Conservation (phyloP, 53 echinoderm and acorn worm genomes). For the Echinometra lucunter region DNA sequence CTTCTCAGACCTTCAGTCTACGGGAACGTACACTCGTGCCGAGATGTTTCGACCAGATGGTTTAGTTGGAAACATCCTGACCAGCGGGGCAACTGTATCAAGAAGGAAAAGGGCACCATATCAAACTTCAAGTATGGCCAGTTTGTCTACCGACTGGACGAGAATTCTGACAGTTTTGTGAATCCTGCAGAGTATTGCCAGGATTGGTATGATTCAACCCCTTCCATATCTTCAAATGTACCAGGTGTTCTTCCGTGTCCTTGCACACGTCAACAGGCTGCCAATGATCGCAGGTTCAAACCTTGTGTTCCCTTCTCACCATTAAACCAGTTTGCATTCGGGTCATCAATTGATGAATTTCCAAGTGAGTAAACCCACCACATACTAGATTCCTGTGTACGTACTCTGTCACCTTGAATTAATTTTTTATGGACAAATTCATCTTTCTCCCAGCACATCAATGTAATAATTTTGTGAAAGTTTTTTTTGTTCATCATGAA, state of each 20-base stretch:
- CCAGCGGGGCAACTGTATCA: neutral
- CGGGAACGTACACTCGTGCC: constrained; percentile 36
- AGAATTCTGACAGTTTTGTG: constrained; percentile 15
- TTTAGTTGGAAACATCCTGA: constrained; percentile 3
- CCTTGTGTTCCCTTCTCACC: neutral
- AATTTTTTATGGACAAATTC: too few species aligned
- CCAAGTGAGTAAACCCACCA: constrained; percentile 26
- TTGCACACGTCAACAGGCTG: constrained; percentile 39
- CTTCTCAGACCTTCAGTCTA: constrained; percentile 43
- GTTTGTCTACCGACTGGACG: constrained; percentile 56
- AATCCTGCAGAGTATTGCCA: constrained; percentile 64
- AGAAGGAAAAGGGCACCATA: neutral
- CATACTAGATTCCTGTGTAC: neutral
- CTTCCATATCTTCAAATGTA: neutral
- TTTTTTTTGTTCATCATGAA: too few species aligned
- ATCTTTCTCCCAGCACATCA: too few species aligned
- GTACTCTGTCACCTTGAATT: too few species aligned
- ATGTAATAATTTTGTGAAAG: too few species aligned
- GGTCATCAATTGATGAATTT: neutral
- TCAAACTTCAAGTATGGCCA: neutral
- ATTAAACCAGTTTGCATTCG: neutral
- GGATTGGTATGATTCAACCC: constrained; percentile 35
- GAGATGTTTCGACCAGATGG: constrained; percentile 57
- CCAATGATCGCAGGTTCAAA: constrained; percentile 36
- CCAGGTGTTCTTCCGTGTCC: constrained; percentile 48